Evolutionary conservation across 2,888 invertebrate species (phyloP), one percentile per base, ranked within the genome.

Genomic region (Ichneumon xanthorius): DNA sequence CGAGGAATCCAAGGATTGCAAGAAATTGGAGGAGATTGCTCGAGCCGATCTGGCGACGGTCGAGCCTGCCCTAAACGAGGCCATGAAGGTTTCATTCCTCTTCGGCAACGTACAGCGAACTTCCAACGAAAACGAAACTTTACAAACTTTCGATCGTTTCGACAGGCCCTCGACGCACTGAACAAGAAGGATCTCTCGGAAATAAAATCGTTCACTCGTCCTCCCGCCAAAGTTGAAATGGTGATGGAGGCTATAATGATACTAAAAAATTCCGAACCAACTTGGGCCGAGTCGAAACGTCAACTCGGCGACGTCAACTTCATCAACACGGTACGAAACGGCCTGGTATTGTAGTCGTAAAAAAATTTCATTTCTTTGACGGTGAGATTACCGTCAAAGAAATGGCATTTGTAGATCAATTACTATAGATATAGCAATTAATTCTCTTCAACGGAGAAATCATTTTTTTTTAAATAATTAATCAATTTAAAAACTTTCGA

Each of bases 211-310:
- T 98, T 98, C 93, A 96, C 97, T 0, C 96, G 97, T 84, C 98
- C 98, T 0, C 98, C 98, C 1, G 95, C 96, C 80, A 97, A 98
- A 93, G 98, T 98, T 0, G 97, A 98, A 94, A 97, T 97, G 95
- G 97, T 97, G 0, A 95, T 98, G 96, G 98, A 98, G 94, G 98
- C 98, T 16, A 98, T 98, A 0, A 97, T 98, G 95, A 98, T 98
- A 90, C 94, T 98, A 30, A 95, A 96, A 91, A 95, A 96, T 94
- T 95, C 96, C 84, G 97, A 97, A 87, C 97, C 98, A 1, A 97
- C 96, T 0, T 99, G 98, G 98, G 96, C 96, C 0, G 97, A 98
- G 94, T 97, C 98, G 0, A 98, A 98, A 92, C 95, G 97, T 45
- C 97, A 98, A 89, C 95, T 98, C 22, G 97, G 98, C 86, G 97